Evolutionary conservation across 1,140 invertebrate species (phyloP).

Genomic region (Caenorhabditis inopinata): DNA sequence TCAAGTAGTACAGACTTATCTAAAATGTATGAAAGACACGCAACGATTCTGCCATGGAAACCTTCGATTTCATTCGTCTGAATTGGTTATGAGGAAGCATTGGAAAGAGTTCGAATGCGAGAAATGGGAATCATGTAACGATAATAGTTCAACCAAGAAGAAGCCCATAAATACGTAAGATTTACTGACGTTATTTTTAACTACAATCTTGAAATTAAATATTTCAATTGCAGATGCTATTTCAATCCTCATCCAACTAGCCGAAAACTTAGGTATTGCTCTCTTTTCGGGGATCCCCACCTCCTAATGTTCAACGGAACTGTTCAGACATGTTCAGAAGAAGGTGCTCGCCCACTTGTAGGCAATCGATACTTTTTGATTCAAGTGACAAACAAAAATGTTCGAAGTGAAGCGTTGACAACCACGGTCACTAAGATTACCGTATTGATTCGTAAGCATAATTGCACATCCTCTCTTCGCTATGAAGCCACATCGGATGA

Average conservation of each 20-base stretch:
- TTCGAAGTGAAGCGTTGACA: neutral
- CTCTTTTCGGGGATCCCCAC: constrained; percentile 38
- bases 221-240: constrained; percentile 9
- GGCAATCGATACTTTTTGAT: constrained; percentile 34
- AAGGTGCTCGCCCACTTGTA: constrained; percentile 21
- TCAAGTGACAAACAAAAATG: constrained; percentile 28
- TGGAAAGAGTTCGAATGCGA: constrained; percentile 31
- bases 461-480: constrained; percentile 1
- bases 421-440: constrained; percentile 33
- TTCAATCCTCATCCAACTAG: constrained; percentile 22
- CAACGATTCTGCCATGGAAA: constrained; percentile 33
- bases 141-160: neutral
- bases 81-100: constrained; percentile 27
- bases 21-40: constrained; percentile 35
- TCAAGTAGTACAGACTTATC: constrained; percentile 37
- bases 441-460: constrained; percentile 31
- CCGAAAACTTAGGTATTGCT: constrained; percentile 24
- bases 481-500: constrained; percentile 28
- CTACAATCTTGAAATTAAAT: neutral
- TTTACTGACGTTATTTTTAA: neutral
- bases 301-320: constrained; percentile 18
- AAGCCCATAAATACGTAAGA: neutral
- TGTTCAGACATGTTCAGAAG: constrained; percentile 29
- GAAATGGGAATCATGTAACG: constrained; percentile 2
- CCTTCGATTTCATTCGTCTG: constrained; percentile 26